These are phyloP conservation scores for Takifugu ocellatus DNA, from an alignment of 2,797 vertebrate genomes.

Conservation along the genomic window DNA sequence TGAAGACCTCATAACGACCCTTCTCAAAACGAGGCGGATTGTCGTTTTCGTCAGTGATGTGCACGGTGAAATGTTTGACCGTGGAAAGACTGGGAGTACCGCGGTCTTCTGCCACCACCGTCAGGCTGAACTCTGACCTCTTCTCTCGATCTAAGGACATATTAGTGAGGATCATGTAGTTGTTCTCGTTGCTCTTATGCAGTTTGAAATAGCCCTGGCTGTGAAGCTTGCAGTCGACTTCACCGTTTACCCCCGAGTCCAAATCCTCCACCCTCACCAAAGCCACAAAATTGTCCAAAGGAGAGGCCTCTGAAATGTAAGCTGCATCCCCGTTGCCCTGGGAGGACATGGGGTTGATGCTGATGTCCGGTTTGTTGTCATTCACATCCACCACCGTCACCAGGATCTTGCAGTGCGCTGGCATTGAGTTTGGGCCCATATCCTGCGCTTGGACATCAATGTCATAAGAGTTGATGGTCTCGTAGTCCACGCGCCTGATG, in stretches of 20 bases:
- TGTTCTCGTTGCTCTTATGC: conserved; percentile 93
- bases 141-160: conserved; percentile 90
- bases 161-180: conserved; percentile 95
- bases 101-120: conserved; percentile 90
- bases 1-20: conserved; percentile 88
- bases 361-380: conserved; percentile 95
- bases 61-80: conserved; percentile 92
- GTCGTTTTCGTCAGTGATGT: conserved; percentile 92
- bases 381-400: conserved; percentile 93
- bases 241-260: conserved; percentile 90
- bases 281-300: conserved; percentile 89
- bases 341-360: conserved; percentile 88
- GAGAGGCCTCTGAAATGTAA: conserved; percentile 87
- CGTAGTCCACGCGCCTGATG: conserved; percentile 88
- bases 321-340: conserved; percentile 89
- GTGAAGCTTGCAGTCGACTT: conserved; percentile 87
- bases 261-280: conserved; percentile 90
- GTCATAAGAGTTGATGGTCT: conserved; percentile 86
- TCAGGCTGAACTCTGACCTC: conserved; percentile 91
- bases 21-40: conserved; percentile 92
- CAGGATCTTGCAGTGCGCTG: conserved; percentile 94
- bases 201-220: conserved; percentile 94
- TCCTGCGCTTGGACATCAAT: conserved; percentile 96
- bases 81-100: conserved; percentile 90
- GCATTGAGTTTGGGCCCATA: conserved; percentile 95